Evolutionary conservation across 2,888 invertebrate genomes (phyloP).

Genomic region (Blera fallax): DNA sequence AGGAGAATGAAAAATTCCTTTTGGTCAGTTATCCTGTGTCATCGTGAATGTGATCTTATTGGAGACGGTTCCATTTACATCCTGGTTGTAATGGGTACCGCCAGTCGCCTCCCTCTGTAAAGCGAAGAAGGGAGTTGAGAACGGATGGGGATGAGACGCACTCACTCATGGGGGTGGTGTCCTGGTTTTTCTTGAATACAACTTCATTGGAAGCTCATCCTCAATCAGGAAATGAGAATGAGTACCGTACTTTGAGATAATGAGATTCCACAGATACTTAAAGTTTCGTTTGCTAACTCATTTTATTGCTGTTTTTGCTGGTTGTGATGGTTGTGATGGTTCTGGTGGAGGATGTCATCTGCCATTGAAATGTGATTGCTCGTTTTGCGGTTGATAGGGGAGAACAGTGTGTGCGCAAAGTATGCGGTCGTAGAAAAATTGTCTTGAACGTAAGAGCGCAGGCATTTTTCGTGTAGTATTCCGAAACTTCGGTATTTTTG

Average conservation of each 20-base stretch:
- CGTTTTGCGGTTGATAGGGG: background rate
- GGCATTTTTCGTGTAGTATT: no score
- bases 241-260: constrained; percentile 19
- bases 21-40: background rate
- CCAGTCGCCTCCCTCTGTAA: no score
- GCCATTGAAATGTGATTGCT: background rate
- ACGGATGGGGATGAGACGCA: no score
- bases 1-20: constrained; percentile 44
- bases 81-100: background rate
- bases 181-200: background rate
- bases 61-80: background rate
- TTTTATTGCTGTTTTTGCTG: background rate
- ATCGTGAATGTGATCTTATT: background rate
- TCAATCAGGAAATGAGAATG: background rate
- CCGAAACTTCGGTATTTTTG: no score
- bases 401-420: background rate
- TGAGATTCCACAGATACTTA: constrained; percentile 50
- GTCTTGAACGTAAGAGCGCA: no score
- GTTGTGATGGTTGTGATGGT: background rate
- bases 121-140: no score
- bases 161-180: no score
- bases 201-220: background rate
- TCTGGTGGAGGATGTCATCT: background rate
- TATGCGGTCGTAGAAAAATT: background rate
- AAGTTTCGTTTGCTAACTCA: constrained; percentile 34